phyloP scores from a whole-genome alignment of 2,888 invertebrate species.

The Chouioia cunea region DNA sequence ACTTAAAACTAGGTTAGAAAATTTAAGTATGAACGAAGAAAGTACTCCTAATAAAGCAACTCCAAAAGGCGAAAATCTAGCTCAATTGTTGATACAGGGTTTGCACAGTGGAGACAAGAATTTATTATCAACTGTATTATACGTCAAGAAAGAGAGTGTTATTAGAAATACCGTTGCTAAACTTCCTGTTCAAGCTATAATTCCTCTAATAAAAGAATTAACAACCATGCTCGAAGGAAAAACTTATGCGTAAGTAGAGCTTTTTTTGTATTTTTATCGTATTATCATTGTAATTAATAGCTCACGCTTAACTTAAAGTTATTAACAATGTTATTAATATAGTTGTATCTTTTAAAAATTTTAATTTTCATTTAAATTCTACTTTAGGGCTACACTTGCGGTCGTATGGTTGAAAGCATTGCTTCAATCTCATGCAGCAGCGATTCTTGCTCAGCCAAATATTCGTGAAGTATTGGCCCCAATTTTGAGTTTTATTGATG shows the following conservation, averaged over 20 bases:
- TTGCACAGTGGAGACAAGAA: constrained; percentile 85
- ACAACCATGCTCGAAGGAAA: constrained; percentile 77
- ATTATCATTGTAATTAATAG: too few relatives aligned
- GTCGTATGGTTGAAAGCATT: constrained; percentile 74
- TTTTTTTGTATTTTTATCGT: too few relatives aligned
- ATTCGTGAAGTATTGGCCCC: constrained; percentile 72
- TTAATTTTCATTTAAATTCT: constrained; percentile 3
- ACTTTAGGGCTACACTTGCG: constrained; percentile 71
- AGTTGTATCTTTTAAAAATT: constrained; percentile 1
- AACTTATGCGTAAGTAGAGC: constrained; percentile 78
- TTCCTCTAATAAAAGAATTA: constrained; percentile 81
- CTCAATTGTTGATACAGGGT: constrained; percentile 85
- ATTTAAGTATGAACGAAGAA: constrained; percentile 77
- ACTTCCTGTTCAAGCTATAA: constrained; percentile 82
- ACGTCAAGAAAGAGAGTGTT: constrained; percentile 75
- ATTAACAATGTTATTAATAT: constrained; percentile 16
- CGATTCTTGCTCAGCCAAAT: constrained; percentile 75
- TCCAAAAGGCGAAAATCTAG: constrained; percentile 75
- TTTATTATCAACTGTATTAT: constrained; percentile 81
- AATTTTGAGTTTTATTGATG: constrained; percentile 73
- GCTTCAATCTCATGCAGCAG: constrained; percentile 73
- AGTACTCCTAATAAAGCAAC: constrained; percentile 69
- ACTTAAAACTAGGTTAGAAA: constrained; percentile 86
- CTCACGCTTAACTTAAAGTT: constrained; percentile 16
- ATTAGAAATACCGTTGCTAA: constrained; percentile 81